A percentile compares a stretch with the other conserved stretches of the same genome.
phyloP scores from a whole-genome alignment of 2,888 invertebrate genomes.

The Limnephilus lunatus region DNA sequence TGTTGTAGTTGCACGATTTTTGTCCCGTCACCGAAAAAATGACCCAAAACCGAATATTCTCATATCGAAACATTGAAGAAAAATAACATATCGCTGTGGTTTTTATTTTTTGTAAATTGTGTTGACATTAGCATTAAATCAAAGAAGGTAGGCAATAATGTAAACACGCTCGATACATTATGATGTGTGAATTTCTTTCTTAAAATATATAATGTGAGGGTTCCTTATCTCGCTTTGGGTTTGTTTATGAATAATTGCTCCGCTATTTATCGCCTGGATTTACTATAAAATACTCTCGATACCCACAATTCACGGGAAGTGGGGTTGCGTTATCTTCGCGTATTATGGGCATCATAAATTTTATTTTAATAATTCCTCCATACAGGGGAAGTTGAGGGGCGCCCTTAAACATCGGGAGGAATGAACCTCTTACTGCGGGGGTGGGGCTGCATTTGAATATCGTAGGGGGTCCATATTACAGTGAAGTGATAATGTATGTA shows the following conservation, averaged over 20 bases:
- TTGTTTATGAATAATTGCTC: conserved; percentile 19
- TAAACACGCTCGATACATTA: neutral
- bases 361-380: conserved; percentile 39
- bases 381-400: neutral
- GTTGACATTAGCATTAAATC: neutral
- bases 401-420: conserved; percentile 33
- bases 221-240: neutral
- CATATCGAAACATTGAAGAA: too few species aligned
- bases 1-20: too few species aligned
- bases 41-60: too few species aligned
- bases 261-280: conserved; percentile 5
- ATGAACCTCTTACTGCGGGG: conserved; percentile 6
- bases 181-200: neutral
- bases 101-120: neutral
- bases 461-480: neutral
- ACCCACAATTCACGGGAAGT: conserved; percentile 13
- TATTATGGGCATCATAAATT: conserved; percentile 19
- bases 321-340: conserved; percentile 17
- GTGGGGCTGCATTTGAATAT: conserved; percentile 28
- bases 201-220: neutral
- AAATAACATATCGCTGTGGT: neutral
- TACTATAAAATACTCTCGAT: conserved; percentile 23
- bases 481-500: conserved; percentile 9
- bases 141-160: neutral
- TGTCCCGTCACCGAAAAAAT: too few species aligned